Conservation (phyloP, 1,140 invertebrate genomes). For the Macrobrachium rosenbergii region DNA sequence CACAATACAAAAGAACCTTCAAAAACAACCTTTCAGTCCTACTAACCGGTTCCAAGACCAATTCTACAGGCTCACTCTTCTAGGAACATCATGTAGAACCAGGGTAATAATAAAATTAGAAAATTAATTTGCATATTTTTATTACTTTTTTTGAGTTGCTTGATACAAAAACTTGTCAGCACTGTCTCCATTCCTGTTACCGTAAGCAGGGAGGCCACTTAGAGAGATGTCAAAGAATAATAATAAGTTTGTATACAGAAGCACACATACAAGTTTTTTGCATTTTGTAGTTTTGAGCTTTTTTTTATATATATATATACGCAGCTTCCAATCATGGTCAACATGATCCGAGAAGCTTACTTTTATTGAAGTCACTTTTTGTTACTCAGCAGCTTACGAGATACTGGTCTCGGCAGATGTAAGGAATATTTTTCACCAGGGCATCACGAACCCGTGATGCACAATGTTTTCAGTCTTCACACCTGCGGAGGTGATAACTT, state of each 20-base stretch:
- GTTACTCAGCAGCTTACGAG: slow-evolving; percentile 57
- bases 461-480: slow-evolving; percentile 44
- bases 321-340: slow-evolving; percentile 53
- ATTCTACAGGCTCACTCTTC: too few relatives aligned
- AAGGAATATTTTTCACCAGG: slow-evolving; percentile 11
- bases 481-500: slow-evolving; percentile 30
- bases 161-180: slow-evolving; percentile 58
- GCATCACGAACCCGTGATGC: slow-evolving; percentile 25
- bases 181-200: slow-evolving; percentile 60
- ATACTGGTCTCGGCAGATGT: slow-evolving; percentile 45
- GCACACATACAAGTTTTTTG: slow-evolving; percentile 62
- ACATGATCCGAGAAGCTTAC: slow-evolving; percentile 51
- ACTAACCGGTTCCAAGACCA: not conserved
- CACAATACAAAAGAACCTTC: too few relatives aligned
- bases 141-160: slow-evolving; percentile 59
- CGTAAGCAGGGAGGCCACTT: slow-evolving; percentile 61
- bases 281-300: slow-evolving; percentile 60
- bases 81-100: not conserved
- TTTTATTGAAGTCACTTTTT: slow-evolving; percentile 56
- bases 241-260: slow-evolving; percentile 53
- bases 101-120: slow-evolving; percentile 16
- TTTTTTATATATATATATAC: slow-evolving; percentile 58
- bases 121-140: slow-evolving; percentile 62
- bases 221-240: slow-evolving; percentile 40
- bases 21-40: not conserved